Conservation (phyloP, 2,797 vertebrate species). For the Phoebastria nigripes region DNA sequence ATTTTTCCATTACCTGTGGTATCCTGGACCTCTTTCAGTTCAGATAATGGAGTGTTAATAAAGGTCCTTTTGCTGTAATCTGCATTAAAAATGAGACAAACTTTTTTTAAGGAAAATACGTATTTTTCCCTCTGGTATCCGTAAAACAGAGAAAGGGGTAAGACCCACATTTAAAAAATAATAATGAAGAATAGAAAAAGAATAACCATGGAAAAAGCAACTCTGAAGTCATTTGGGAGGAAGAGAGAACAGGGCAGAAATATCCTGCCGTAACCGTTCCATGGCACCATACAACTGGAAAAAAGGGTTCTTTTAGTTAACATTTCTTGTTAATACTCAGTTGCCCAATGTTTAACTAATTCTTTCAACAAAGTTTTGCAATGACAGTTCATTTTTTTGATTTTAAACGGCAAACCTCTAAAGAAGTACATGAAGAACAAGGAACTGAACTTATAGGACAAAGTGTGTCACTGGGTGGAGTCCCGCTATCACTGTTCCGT, state of each 20-base stretch:
- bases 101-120: background rate
- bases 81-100: background rate
- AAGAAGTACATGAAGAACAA: slow-evolving; percentile 5
- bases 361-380: background rate
- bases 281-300: background rate
- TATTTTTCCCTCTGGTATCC: background rate
- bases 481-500: background rate
- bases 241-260: background rate
- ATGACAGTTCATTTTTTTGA: background rate
- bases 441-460: background rate
- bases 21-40: background rate
- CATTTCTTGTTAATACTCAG: background rate
- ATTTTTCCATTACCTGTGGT: background rate
- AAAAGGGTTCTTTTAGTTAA: background rate
- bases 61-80: background rate
- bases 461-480: background rate
- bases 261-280: background rate
- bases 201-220: background rate
- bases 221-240: background rate
- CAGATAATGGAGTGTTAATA: slow-evolving; percentile 1
- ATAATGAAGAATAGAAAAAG: background rate
- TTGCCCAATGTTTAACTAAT: slow-evolving; percentile 33
- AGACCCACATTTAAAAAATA: background rate
- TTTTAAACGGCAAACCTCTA: slow-evolving; percentile 17
- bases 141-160: background rate